Evolutionary conservation across 1,140 invertebrate species (phyloP).

Genomic region (Saccostrea echinata): DNA sequence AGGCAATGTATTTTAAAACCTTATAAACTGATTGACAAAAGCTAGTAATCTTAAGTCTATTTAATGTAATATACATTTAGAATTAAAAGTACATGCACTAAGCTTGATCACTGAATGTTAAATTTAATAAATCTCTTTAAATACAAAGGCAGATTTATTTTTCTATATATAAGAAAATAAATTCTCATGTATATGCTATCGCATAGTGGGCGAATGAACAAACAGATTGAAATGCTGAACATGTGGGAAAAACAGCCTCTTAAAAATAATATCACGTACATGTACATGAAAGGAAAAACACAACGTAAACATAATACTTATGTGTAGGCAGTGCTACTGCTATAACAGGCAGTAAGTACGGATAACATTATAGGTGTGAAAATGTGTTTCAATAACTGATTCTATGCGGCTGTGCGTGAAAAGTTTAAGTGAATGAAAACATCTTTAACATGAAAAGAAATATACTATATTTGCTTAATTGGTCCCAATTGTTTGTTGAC

Average conservation of each 20-base stretch:
- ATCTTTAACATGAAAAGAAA: too few species aligned
- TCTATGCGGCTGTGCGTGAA: too few species aligned
- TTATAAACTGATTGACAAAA: background rate
- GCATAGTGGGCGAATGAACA: background rate
- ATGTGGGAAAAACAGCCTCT: background rate
- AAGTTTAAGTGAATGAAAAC: too few species aligned
- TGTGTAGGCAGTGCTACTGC: background rate
- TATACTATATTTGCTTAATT: too few species aligned
- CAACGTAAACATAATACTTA: background rate
- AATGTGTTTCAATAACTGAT: too few species aligned
- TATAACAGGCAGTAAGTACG: background rate
- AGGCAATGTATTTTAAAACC: background rate
- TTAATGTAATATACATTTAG: background rate
- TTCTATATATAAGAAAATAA: too few species aligned
- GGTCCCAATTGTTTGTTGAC: too few species aligned
- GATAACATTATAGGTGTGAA: background rate
- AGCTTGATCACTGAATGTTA: background rate
- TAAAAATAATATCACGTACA: background rate
- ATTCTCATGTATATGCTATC: background rate
- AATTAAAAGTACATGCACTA: background rate
- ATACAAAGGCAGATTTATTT: background rate
- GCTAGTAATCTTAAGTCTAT: background rate
- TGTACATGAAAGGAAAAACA: background rate
- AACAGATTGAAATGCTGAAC: background rate
- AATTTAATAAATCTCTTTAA: background rate